Conservation (phyloP, 1,140 invertebrate species). For the Drosophila pachea region DNA sequence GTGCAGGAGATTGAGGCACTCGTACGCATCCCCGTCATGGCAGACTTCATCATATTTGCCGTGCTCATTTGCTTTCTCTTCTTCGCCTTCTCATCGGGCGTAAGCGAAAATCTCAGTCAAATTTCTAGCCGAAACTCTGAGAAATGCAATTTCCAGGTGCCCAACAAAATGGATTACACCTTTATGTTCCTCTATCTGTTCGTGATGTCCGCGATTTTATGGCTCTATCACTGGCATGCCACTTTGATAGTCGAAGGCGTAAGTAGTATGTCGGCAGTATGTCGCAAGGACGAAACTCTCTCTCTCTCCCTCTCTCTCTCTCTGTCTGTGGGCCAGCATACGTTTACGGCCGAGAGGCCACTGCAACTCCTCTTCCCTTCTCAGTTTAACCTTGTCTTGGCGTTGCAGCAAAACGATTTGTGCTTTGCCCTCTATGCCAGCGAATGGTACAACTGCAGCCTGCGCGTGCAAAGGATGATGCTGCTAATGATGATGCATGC, state of each 20-base stretch:
- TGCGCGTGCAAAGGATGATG: constrained; percentile 47
- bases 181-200: constrained; percentile 70
- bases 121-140: background rate
- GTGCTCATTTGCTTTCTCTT: constrained; percentile 70
- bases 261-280: background rate
- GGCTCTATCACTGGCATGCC: constrained; percentile 73
- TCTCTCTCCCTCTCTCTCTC: too few relatives aligned
- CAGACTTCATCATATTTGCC: constrained; percentile 69
- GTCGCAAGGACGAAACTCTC: too few relatives aligned
- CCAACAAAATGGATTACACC: constrained; percentile 63
- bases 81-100: constrained; percentile 55
- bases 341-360: background rate
- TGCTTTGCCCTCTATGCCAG: constrained; percentile 55
- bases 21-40: constrained; percentile 59
- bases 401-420: constrained; percentile 54
- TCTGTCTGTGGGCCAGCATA: too few relatives aligned
- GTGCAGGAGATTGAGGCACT: constrained; percentile 50
- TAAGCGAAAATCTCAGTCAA: constrained; percentile 31
- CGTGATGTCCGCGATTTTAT: constrained; percentile 64
- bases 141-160: constrained; percentile 23
- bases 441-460: constrained; percentile 54
- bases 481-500: constrained; percentile 64
- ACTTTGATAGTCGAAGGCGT: constrained; percentile 55
- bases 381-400: constrained; percentile 1
- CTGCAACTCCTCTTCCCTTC: too few relatives aligned